Evolutionary conservation across 2,888 invertebrate species (phyloP), one percentile per base, ranked within the genome.

Genomic region (Idaea aversata): DNA sequence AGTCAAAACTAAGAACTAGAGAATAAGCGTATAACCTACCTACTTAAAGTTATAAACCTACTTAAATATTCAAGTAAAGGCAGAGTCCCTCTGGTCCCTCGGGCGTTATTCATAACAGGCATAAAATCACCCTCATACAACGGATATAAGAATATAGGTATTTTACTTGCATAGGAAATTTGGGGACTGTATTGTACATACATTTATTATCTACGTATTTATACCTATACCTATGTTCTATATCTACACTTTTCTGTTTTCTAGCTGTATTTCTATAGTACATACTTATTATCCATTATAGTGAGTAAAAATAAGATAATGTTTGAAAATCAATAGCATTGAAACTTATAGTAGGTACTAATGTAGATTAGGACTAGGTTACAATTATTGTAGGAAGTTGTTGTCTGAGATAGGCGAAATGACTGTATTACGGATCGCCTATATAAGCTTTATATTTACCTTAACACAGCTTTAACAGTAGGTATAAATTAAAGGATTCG

Each of bases 101-200:
- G 74, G 76, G 79, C 68, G 72, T 77, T 88, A 88, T 88, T 88
- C 88, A 88, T 88, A 88, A 83, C 82, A 71, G 75, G 77, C 82
- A 83, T 85, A 85, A 86, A 86, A 80, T 75, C 76, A 71, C 79
- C 77, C 75, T 73, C 72, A 74, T 76, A 74, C 71, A 75, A 3
- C 25, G 25, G 76, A 78, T 80, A 78, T 81, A 75, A 79, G 80
- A 79, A 80, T 78, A 81, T 76, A 25, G 25, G 25, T 25, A 77
- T 83, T 81, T 74, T 78, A 78, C 75, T 71, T 73, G 70, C 69
- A 77, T 73, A 76, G 67, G 70, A 70, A 73, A 68, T 66, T 67
- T 64, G 66, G 67, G 68, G 67, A 61, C 63, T 65, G 64, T 59
- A 63, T 61, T 65, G 57, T 61, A 65, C 65, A 63, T 65, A 59